Percentiles rank a stretch among this genome's conserved stretches.
Evolutionary conservation across 1,140 invertebrate genomes (phyloP).

Genomic region (Pseudomyrmex dendroicus): DNA sequence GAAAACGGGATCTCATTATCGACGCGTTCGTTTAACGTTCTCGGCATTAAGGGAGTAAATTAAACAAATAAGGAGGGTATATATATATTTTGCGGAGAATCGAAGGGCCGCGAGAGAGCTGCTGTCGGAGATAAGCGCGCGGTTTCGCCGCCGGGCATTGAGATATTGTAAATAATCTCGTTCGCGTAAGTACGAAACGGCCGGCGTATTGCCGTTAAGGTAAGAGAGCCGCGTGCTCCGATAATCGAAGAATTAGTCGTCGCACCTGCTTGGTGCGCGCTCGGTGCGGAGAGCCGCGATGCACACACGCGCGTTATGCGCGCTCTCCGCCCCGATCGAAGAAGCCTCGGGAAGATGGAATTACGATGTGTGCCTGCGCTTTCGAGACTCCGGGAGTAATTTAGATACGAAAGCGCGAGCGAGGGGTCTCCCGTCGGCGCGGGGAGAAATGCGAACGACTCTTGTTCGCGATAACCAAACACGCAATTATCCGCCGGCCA

Average conservation of each 20-base stretch:
- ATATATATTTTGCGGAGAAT: no score
- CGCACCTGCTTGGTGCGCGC: slow-evolving; percentile 46
- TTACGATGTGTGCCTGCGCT: slow-evolving; percentile 41
- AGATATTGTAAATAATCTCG: slow-evolving; percentile 50
- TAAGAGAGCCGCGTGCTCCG: slow-evolving; percentile 59
- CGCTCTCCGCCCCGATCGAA: neutral
- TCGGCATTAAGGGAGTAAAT: slow-evolving; percentile 24
- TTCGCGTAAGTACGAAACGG: slow-evolving; percentile 29
- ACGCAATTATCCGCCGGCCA: slow-evolving; percentile 65
- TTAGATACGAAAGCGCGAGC: slow-evolving; percentile 33
- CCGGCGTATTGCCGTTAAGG: slow-evolving; percentile 44
- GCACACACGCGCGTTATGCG: neutral
- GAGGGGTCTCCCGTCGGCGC: neutral
- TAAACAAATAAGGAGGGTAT: slow-evolving; percentile 26
- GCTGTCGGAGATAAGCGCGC: neutral
- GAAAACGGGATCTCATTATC: slow-evolving; percentile 40
- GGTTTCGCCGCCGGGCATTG: slow-evolving; percentile 16
- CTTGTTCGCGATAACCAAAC: slow-evolving; percentile 73
- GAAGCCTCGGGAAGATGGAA: slow-evolving; percentile 30
- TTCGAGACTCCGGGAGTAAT: slow-evolving; percentile 37
- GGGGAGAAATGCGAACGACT: slow-evolving; percentile 35
- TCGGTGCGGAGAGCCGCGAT: neutral
- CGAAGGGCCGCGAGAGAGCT: neutral
- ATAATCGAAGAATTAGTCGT: slow-evolving; percentile 73
- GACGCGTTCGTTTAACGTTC: slow-evolving; percentile 36